phyloP scores from a whole-genome alignment of 2,888 invertebrate species.

The Melieria crassipennis region DNA sequence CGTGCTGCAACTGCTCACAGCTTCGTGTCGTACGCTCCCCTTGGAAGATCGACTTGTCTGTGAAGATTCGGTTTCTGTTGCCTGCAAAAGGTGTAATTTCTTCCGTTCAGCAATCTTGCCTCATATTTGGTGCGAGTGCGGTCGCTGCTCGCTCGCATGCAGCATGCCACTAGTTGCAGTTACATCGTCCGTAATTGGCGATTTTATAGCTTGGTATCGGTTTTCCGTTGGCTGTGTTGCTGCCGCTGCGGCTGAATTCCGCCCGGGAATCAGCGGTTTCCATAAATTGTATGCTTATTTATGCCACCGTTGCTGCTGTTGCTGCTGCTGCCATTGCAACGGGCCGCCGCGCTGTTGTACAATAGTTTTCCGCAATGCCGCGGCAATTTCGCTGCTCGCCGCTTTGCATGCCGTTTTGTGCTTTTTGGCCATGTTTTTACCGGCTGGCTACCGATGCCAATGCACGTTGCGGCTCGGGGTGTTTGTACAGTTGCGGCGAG shows the following conservation, averaged over 20 bases:
- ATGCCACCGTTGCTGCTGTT: slow-evolving; percentile 26
- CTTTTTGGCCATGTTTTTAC: background rate
- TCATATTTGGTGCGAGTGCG: background rate
- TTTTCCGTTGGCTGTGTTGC: background rate
- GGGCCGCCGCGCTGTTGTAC: background rate
- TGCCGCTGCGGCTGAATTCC: background rate
- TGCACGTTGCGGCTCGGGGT: too few relatives aligned
- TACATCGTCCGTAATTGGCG: slow-evolving; percentile 11
- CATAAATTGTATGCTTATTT: slow-evolving; percentile 34
- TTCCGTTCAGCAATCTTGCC: background rate
- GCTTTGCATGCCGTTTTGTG: background rate
- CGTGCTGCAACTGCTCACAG: too few relatives aligned
- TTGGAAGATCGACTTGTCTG: too few relatives aligned
- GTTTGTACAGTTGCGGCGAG: background rate
- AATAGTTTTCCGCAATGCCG: background rate
- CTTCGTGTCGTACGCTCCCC: too few relatives aligned
- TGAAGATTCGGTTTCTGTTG: too few relatives aligned
- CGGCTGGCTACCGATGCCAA: background rate
- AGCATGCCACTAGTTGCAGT: background rate
- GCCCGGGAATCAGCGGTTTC: slow-evolving; percentile 18
- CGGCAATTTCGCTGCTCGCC: background rate
- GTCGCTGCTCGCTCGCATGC: background rate
- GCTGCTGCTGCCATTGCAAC: slow-evolving; percentile 14
- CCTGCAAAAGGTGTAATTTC: too few relatives aligned
- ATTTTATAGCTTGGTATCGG: slow-evolving; percentile 2